A percentile compares a stretch with the other conserved stretches of the same genome.
These are phyloP conservation scores for Fopius arisanus DNA, from an alignment of 1,140 invertebrate species.

Conservation along the genomic window DNA sequence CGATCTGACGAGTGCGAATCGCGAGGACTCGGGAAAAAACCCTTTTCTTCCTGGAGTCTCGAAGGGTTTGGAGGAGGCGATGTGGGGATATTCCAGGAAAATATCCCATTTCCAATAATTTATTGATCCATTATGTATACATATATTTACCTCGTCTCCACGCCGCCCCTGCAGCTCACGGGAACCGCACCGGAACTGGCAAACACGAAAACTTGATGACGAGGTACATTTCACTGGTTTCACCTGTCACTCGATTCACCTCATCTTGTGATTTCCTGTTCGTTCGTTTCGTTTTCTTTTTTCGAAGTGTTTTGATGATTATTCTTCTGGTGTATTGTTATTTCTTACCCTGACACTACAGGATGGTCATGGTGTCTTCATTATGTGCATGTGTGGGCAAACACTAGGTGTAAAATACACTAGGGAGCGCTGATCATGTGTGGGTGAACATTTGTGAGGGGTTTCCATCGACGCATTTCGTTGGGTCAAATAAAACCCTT, in stretches of 20 bases:
- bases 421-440: neutral
- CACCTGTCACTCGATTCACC: neutral
- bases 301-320: neutral
- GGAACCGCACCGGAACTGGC: neutral
- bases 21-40: neutral
- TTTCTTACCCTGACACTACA: too few species aligned
- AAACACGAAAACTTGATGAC: neutral
- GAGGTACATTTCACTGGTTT: neutral
- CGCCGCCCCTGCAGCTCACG: conserved; percentile 16
- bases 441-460: too few species aligned
- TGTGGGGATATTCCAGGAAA: neutral
- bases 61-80: neutral
- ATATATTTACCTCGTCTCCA: conserved; percentile 31
- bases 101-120: conserved; percentile 29
- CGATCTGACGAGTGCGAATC: too few species aligned
- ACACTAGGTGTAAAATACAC: too few species aligned
- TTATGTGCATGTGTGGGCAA: neutral
- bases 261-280: neutral
- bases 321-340: neutral
- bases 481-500: too few species aligned
- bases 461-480: too few species aligned
- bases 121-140: conserved; percentile 31
- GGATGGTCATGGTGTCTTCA: neutral
- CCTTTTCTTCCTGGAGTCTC: neutral
- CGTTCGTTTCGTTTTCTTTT: neutral